Evolutionary conservation across 2,888 invertebrate species (phyloP).

Genomic region (Troilus luridus): DNA sequence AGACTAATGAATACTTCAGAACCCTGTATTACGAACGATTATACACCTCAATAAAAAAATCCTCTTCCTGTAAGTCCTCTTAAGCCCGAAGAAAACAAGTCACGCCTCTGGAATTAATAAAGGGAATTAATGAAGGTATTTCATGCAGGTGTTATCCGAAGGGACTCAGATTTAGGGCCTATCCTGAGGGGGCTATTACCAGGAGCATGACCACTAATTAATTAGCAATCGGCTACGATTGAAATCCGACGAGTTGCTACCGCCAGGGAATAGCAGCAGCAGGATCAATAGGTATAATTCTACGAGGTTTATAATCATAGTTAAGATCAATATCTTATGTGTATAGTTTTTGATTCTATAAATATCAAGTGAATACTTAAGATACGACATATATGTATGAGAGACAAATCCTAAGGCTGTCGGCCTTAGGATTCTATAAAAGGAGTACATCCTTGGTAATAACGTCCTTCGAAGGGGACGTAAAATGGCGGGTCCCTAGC

Average conservation of each 20-base stretch:
- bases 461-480: too few species aligned
- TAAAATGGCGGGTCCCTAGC: too few species aligned
- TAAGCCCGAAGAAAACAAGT: neutral
- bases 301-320: neutral
- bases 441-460: too few species aligned
- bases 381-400: too few species aligned
- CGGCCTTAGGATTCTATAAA: too few species aligned
- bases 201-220: conserved; percentile 12
- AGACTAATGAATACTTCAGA: neutral
- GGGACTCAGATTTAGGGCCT: neutral
- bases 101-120: neutral
- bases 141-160: neutral
- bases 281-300: neutral
- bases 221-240: conserved; percentile 25
- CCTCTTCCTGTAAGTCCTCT: neutral
- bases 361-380: too few species aligned
- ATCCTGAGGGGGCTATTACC: neutral
- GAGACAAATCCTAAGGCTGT: too few species aligned
- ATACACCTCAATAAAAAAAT: neutral
- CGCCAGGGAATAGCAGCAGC: neutral
- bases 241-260: neutral
- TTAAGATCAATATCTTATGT: neutral
- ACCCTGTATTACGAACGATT: neutral
- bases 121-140: conserved; percentile 31
- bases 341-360: too few species aligned